A percentile compares a stretch with the other conserved stretches of the same genome.
Evolutionary conservation across 2,888 invertebrate species (phyloP).

Genomic region (Troglohyphantes excavatus): DNA sequence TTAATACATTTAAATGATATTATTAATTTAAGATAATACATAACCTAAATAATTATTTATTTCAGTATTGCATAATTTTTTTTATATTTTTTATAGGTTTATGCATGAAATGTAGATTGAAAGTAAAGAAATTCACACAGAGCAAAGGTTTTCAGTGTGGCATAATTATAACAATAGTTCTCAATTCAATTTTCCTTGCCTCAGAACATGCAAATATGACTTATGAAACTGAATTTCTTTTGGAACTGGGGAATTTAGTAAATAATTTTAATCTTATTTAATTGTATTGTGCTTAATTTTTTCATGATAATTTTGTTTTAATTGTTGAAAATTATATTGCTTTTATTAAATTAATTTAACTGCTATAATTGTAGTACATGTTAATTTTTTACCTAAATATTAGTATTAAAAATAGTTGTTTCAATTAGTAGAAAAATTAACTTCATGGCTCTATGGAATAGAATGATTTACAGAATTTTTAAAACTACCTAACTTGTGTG

Average conservation of each 20-base stretch:
- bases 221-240: not conserved
- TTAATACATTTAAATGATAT: too few species aligned
- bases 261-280: not conserved
- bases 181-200: constrained; percentile 49
- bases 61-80: not conserved
- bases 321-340: too few species aligned
- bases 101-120: constrained; percentile 17
- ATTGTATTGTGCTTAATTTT: not conserved
- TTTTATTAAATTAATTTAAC: too few species aligned
- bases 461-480: too few species aligned
- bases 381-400: too few species aligned
- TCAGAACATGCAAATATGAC: constrained; percentile 57
- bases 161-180: constrained; percentile 26
- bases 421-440: too few species aligned
- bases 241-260: constrained; percentile 44
- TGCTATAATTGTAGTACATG: too few species aligned
- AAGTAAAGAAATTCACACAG: constrained; percentile 15
- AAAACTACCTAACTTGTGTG: too few species aligned
- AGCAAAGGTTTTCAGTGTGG: constrained; percentile 33
- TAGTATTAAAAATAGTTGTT: too few species aligned
- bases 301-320: not conserved
- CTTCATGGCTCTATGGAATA: too few species aligned
- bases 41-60: too few species aligned
- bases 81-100: constrained; percentile 4
- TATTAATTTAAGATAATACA: too few species aligned